Evolutionary conservation across 2,113 vertebrate species (phyloP), one percentile per base, ranked within the genome.

Genomic region (Etheostoma cragini): DNA sequence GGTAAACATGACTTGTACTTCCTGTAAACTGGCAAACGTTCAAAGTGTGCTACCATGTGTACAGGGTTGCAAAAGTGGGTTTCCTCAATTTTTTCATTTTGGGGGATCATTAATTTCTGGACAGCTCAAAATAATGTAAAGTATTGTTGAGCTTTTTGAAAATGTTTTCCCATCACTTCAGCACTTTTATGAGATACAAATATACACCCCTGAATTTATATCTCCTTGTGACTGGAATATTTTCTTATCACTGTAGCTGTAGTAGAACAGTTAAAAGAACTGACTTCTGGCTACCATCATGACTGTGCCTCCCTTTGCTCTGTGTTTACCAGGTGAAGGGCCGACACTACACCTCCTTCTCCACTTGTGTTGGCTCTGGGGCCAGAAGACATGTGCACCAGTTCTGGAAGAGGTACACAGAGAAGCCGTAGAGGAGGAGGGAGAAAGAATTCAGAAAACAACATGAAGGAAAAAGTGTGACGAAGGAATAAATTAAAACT

Each of bases 291-390:
- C 10, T 30, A 21, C n/a, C 22, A 67, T 24, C 4, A 16, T 87
- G 53, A 87, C 61, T 42, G 42, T 80, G 26, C 30, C 6, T 78
- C 17, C 8, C 1, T 21, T 65, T 80, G 15, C 38, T 88, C 11
- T 66, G 19, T 91, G 56, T 84, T 57, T 81, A 93, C 91, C 83
- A 95, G 95, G 94, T 95, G 91, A 95, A 89, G 53, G 30, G 53
- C 6, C n/a, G 10, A 66, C 66, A 11, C 19, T 46, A 69, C 14
- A 6, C 70, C 46, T 86, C 88, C 78, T 90, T 91, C 88, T 74
- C 82, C 77, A 63, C 71, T 72, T 94, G 92, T 24, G 81, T 94
- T 81, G 65, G 57, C 30, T 57, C 71, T 35, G 82, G 86, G 71
- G 83, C 87, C 46, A 75, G 74, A 30, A 89, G 72, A 87, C 89